Evolutionary conservation across 2,888 invertebrate genomes (phyloP), one percentile per base, ranked within the genome.

Genomic region (Catocala nupta): DNA sequence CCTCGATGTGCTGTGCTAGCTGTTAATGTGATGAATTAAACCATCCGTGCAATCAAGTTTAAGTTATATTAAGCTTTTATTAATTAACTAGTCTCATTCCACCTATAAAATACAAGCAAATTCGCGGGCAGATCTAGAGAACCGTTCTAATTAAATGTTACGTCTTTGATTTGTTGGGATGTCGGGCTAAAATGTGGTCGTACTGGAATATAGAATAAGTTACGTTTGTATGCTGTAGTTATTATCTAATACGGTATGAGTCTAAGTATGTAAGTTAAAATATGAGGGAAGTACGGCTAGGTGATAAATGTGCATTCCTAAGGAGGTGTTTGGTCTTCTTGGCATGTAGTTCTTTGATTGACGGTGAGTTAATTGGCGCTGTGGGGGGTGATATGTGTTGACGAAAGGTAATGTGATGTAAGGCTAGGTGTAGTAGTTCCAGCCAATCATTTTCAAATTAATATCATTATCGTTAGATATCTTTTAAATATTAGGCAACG

Each of bases 111-210:
- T 47, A 6, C 48, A 16, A 16, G 47, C 11, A 47, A 47, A 47
- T 5, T n/a, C 12, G 16, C 36, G 39, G 4, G 12, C 4, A 44
- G 6, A 54, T n/a, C 12, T 45, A 48, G 10, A 5, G 13, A n/a
- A 39, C 36, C 11, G 54, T 44, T 33, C 73, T 63, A 73, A 73
- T 73, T 73, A 73, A 63, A 16, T 65, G 64, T 73, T 73, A 73
- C 73, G 73, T 73, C 43, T 65, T 70, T 78, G 79, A 79, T 79
- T 79, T 78, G 79, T 77, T 68, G 69, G 66, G 78, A 78, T 70
- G 79, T 72, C 77, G 71, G 70, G 2, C 56, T 56, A 65, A 48
- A 71, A 68, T 65, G 66, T 57, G 65, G 71, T 67, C n/a, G 55
- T 59, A 42, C 53, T 43, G 16, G 43, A n/a, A 43, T 25, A 51